Evolutionary conservation across 2,797 vertebrate genomes (phyloP).

Genomic region (Parambassis ranga): DNA sequence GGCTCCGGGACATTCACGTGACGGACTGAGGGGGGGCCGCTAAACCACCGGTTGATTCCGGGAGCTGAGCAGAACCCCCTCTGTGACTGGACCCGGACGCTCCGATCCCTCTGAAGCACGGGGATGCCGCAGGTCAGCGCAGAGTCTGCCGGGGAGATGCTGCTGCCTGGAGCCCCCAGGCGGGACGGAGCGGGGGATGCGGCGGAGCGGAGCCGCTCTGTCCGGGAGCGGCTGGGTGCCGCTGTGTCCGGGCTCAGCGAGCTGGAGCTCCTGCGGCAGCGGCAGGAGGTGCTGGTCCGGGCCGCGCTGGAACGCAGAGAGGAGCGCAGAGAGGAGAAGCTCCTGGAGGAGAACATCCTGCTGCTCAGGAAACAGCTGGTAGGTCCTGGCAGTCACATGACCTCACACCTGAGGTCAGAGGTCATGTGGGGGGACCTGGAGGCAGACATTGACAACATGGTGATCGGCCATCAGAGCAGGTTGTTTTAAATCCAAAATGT

Average conservation of each 20-base stretch:
- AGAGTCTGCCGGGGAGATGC: slow-evolving; percentile 19
- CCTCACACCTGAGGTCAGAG: background rate
- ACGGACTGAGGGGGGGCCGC: background rate
- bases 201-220: slow-evolving; percentile 77
- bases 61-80: background rate
- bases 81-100: background rate
- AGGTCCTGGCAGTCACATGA: slow-evolving; percentile 35
- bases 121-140: too few relatives aligned
- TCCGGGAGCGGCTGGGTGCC: slow-evolving; percentile 87
- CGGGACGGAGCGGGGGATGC: slow-evolving; percentile 46
- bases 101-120: too few relatives aligned
- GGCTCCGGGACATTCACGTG: too few relatives aligned
- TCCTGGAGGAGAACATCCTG: slow-evolving; percentile 90
- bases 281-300: slow-evolving; percentile 87
- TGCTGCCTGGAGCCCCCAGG: background rate
- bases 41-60: slow-evolving; percentile 20
- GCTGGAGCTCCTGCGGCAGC: slow-evolving; percentile 86
- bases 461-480: too few relatives aligned
- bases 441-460: too few relatives aligned
- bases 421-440: too few relatives aligned
- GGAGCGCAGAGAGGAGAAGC: slow-evolving; percentile 88
- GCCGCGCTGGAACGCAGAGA: slow-evolving; percentile 69
- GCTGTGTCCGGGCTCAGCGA: slow-evolving; percentile 88
- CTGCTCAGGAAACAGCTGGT: slow-evolving; percentile 91
- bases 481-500: too few relatives aligned